Conservation (phyloP, 2,113 vertebrate species). For the Petrocephalus zakoni region DNA sequence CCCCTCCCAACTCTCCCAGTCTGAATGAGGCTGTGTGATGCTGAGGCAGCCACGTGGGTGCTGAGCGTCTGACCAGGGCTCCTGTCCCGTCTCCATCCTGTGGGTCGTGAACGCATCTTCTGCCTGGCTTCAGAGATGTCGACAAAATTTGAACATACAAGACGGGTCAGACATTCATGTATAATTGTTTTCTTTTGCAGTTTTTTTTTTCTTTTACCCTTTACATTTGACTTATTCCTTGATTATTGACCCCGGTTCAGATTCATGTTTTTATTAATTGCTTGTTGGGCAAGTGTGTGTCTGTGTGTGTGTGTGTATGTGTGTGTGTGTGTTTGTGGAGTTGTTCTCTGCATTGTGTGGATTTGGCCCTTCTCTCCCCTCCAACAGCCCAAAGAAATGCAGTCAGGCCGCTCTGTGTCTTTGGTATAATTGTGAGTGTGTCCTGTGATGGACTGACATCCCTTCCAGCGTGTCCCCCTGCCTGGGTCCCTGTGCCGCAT, state of each 20-base stretch:
- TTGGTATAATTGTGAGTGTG: background rate
- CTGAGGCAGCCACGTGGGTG: background rate
- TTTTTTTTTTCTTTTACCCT: background rate
- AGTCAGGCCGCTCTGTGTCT: background rate
- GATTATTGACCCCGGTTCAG: background rate
- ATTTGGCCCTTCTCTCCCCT: background rate
- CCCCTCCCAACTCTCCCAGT: background rate
- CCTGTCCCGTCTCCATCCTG: background rate
- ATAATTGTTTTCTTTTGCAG: background rate
- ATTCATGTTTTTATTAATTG: background rate
- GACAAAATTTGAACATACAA: background rate
- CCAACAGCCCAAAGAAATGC: background rate
- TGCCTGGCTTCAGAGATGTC: background rate
- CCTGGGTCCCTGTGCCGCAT: background rate
- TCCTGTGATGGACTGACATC: background rate
- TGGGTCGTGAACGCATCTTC: background rate
- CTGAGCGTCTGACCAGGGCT: background rate
- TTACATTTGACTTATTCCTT: background rate
- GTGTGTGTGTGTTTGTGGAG: background rate
- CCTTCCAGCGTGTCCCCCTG: background rate
- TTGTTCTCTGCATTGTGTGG: background rate
- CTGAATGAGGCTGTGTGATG: background rate
- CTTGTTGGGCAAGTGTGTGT: background rate
- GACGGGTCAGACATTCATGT: background rate
- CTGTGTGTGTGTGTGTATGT: background rate